These are phyloP conservation scores for Leptinotarsa haldemani DNA, from an alignment of 2,888 invertebrate species.

Conservation along the genomic window DNA sequence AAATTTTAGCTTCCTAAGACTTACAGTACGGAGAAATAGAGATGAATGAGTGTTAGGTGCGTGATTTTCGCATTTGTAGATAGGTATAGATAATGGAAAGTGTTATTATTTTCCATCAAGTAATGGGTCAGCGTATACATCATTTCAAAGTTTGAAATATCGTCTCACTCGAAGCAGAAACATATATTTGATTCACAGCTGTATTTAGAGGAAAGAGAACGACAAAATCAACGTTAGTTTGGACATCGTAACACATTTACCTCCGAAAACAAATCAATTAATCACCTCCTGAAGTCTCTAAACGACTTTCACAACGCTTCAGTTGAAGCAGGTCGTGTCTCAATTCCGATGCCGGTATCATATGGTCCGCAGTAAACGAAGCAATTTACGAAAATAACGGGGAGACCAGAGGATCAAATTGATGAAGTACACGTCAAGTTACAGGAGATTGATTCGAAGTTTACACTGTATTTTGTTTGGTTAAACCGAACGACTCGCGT, in stretches of 20 bases:
- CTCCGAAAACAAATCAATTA: not conserved
- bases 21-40: too few relatives aligned
- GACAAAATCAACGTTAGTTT: too few relatives aligned
- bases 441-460: constrained; percentile 8
- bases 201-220: too few relatives aligned
- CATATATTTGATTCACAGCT: too few relatives aligned
- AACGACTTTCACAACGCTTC: not conserved
- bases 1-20: too few relatives aligned
- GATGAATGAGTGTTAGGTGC: too few relatives aligned
- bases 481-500: not conserved
- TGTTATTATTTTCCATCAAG: too few relatives aligned
- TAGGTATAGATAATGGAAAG: too few relatives aligned
- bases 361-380: constrained; percentile 9
- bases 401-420: constrained; percentile 13
- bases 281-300: constrained; percentile 2
- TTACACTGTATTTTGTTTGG: not conserved
- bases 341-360: constrained; percentile 3
- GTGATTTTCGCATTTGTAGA: too few relatives aligned
- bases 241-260: not conserved
- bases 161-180: too few relatives aligned
- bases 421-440: constrained; percentile 17
- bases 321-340: not conserved
- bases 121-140: too few relatives aligned
- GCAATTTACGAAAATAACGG: constrained; percentile 18
- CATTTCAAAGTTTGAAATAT: too few relatives aligned